These are phyloP conservation scores for Lacerta bilineata DNA, from an alignment of 2,797 vertebrate genomes.

Conservation along the genomic window DNA sequence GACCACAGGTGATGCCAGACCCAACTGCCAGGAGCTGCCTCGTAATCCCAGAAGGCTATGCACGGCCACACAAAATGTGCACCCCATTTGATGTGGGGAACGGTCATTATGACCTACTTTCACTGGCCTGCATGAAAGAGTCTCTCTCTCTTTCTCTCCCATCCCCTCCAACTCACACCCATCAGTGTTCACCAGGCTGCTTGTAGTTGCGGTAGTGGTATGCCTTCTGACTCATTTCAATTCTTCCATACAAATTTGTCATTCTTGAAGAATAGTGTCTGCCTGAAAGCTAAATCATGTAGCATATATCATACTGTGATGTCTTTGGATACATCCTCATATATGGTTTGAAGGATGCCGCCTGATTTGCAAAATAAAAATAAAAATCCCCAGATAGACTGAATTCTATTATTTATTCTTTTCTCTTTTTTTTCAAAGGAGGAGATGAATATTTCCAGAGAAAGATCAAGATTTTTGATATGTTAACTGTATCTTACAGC, in stretches of 20 bases:
- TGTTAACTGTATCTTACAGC: background rate
- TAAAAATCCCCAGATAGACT: too few relatives aligned
- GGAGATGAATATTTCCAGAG: conserved; percentile 31
- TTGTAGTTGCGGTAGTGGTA: background rate
- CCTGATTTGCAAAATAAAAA: conserved; percentile 32
- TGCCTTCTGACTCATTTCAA: background rate
- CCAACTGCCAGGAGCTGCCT: too few relatives aligned
- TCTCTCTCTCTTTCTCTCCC: background rate
- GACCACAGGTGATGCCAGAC: too few relatives aligned
- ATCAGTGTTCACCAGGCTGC: background rate
- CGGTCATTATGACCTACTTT: conserved; percentile 11
- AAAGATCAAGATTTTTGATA: conserved; percentile 10
- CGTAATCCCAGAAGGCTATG: too few relatives aligned
- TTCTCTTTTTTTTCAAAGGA: background rate
- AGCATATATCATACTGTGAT: background rate
- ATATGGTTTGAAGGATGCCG: conserved; percentile 31
- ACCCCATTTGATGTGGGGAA: too few relatives aligned
- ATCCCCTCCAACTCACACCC: background rate
- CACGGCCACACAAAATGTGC: too few relatives aligned
- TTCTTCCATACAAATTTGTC: background rate
- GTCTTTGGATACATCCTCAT: background rate
- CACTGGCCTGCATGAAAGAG: conserved; percentile 4
- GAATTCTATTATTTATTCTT: too few relatives aligned
- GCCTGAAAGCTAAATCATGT: conserved; percentile 46
- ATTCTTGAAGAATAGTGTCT: background rate